Evolutionary conservation across 2,113 vertebrate species (phyloP).

Genomic region (Rhegmatorhina hoffmannsi): DNA sequence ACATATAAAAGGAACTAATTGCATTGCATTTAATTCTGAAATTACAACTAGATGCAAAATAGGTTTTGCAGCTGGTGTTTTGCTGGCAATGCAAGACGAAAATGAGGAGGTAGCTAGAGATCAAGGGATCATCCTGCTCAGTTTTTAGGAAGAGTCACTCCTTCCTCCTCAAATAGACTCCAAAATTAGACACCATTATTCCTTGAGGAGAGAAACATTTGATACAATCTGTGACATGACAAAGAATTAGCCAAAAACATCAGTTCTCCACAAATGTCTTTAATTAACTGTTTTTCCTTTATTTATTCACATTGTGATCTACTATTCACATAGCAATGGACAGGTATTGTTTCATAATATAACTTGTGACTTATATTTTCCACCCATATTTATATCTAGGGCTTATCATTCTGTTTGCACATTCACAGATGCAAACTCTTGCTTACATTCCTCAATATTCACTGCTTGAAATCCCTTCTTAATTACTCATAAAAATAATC

Average conservation of each 20-base stretch:
- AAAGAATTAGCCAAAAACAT: conserved; percentile 12
- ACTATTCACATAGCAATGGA: not conserved
- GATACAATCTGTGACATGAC: conserved; percentile 14
- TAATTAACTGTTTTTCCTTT: conserved; percentile 4
- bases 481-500: not conserved
- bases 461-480: not conserved
- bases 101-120: conserved; percentile 67
- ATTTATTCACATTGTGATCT: conserved; percentile 7
- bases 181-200: conserved; percentile 46
- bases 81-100: conserved; percentile 67
- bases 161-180: conserved; percentile 51
- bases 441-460: not conserved
- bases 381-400: not conserved
- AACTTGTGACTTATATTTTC: not conserved
- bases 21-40: conserved; percentile 70
- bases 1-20: conserved; percentile 73
- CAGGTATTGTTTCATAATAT: not conserved
- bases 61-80: conserved; percentile 70
- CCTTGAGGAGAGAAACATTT: conserved; percentile 20
- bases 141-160: conserved; percentile 57
- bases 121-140: conserved; percentile 51
- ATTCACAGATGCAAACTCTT: not conserved
- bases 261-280: not conserved
- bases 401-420: not conserved
- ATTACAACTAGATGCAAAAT: conserved; percentile 69